Evolutionary conservation across 2,113 vertebrate genomes (phyloP), one percentile per base, ranked within the genome.

Genomic region (Rhynchopsitta pachyrhyncha): DNA sequence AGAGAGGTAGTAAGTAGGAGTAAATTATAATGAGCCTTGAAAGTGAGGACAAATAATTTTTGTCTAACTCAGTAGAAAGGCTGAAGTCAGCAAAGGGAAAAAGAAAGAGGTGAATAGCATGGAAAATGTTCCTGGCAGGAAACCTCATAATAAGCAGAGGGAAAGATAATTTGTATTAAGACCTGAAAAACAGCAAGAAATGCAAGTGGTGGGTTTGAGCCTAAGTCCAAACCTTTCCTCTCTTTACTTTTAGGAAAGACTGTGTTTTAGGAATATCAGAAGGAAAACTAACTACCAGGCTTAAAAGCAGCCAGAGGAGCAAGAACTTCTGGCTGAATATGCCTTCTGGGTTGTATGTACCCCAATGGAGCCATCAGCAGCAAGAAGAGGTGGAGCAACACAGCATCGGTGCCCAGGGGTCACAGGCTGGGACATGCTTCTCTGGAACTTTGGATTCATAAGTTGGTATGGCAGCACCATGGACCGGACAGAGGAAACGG

Each of bases 311-410:
- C 35, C n/a, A 41, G 23, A 85, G 35, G 6, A 82, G 57, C 57
- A n/a, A 83, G 59, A 6, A 13, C 23, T 62, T 75, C 3, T 15
- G 27, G 76, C 25, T 85, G 70, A n/a, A 37, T 62, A 18, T 17
- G 35, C 28, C 1, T 0, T 22, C 39, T 5, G 11, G 28, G 41
- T 13, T 41, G 62, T 17, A 17, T 0, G 1, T 47, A 62, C 23
- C 24, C 29, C 1, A 2, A 13, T 1, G 1, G 17, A 64, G 16
- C 46, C 2, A 1, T 35, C 0, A 2, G 33, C 13, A 59, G 42
- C 3, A 3, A 80, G 23, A 14, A 23, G n/a, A 14, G 10, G n/a
- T 41, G 11, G 29, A 81, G 19, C 29, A 59, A 17, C 7, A 1
- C 19, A 22, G 8, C 0, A 2, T 27, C 1, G 0, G 14, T 50